Evolutionary conservation across 2,797 vertebrate species (phyloP).

Genomic region (Hippoglossus hippoglossus): DNA sequence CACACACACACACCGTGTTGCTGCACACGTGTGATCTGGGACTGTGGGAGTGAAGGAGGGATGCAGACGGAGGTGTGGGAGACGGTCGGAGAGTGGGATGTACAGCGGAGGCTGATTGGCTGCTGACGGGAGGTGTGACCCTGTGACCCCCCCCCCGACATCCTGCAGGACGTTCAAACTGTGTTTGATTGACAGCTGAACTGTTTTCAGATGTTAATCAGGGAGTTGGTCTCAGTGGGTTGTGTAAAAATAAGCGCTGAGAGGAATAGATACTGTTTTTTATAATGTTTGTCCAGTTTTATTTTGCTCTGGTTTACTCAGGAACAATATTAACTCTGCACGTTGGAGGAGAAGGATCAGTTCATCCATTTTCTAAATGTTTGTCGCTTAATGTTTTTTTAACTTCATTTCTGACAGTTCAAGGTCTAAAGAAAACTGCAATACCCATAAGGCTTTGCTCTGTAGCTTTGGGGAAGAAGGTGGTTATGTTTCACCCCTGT

Average conservation of each 20-base stretch:
- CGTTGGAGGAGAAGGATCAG: too few relatives aligned
- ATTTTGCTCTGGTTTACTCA: too few relatives aligned
- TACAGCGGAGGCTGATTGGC: not conserved
- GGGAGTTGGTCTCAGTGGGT: not conserved
- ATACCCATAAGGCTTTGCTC: too few relatives aligned
- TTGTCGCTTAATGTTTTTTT: too few relatives aligned
- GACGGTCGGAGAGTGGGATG: not conserved
- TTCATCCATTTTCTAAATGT: too few relatives aligned
- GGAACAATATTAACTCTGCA: too few relatives aligned
- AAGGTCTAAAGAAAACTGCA: too few relatives aligned
- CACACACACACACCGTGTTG: not conserved
- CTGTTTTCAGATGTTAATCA: not conserved
- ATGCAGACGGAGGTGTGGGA: not conserved
- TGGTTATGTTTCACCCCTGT: too few relatives aligned
- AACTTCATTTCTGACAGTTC: too few relatives aligned
- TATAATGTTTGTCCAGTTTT: too few relatives aligned
- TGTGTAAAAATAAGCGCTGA: not conserved
- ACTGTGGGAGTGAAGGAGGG: conserved; percentile 21
- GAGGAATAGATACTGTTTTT: too few relatives aligned
- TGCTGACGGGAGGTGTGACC: conserved; percentile 1
- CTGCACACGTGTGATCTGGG: conserved; percentile 20
- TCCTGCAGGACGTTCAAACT: not conserved
- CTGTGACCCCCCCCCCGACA: not conserved
- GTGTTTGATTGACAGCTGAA: conserved; percentile 6
- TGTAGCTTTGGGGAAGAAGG: too few relatives aligned